These are phyloP conservation scores for Agriopis leucophaearia DNA, from an alignment of 2,888 invertebrate genomes.

Conservation along the genomic window DNA sequence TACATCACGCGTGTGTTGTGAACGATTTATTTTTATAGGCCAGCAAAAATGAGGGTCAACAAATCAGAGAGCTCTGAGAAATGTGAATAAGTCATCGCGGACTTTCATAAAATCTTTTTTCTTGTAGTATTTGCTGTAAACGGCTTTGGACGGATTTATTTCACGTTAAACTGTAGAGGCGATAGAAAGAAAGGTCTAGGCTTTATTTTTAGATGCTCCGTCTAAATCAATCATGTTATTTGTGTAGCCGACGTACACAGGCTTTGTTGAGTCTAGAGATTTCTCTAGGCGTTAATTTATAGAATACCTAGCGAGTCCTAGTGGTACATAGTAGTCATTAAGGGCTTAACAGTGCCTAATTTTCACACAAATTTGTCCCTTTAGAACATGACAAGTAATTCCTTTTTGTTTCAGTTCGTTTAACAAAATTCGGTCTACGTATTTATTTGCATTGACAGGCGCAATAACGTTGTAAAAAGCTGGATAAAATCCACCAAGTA, in stretches of 20 bases:
- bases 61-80: slow-evolving; percentile 42
- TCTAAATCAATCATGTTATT: slow-evolving; percentile 31
- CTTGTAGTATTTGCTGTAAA: slow-evolving; percentile 24
- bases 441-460: too few species aligned
- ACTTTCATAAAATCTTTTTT: slow-evolving; percentile 40
- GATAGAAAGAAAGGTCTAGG: slow-evolving; percentile 19
- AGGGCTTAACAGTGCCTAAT: too few species aligned
- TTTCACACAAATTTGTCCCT: too few species aligned
- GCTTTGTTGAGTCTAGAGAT: slow-evolving; percentile 14
- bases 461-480: too few species aligned
- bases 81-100: slow-evolving; percentile 47
- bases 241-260: slow-evolving; percentile 11
- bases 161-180: slow-evolving; percentile 16
- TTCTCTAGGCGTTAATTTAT: slow-evolving; percentile 8
- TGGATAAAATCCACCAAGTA: too few species aligned
- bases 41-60: slow-evolving; percentile 46
- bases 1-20: slow-evolving; percentile 44
- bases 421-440: too few species aligned
- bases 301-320: too few species aligned
- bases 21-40: slow-evolving; percentile 46
- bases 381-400: too few species aligned
- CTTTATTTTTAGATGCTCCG: slow-evolving; percentile 23
- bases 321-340: neutral
- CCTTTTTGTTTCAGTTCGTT: too few species aligned
- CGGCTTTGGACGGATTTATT: slow-evolving; percentile 25